phyloP scores from a whole-genome alignment of 2,113 vertebrate genomes.

The Ascaphus truei region DNA sequence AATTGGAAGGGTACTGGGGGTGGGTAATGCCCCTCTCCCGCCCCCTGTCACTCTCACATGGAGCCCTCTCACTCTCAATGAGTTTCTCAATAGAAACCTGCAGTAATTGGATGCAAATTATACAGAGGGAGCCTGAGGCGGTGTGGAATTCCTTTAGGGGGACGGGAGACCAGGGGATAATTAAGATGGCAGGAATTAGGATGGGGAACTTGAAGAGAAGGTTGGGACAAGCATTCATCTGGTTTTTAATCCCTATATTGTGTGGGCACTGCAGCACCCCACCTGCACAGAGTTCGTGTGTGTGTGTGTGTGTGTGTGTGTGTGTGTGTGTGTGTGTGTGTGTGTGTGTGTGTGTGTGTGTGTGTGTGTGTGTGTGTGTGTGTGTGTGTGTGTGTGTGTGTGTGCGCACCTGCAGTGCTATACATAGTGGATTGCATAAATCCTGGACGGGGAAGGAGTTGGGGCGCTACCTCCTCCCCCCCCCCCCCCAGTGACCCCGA shows the following conservation, averaged over 20 bases:
- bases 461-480: no score
- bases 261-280: background rate
- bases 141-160: constrained; percentile 32
- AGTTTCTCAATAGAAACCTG: constrained; percentile 31
- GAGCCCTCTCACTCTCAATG: constrained; percentile 29
- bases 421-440: no score
- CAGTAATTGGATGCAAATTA: constrained; percentile 40
- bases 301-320: no score
- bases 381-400: no score
- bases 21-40: constrained; percentile 27
- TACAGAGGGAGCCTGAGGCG: constrained; percentile 25
- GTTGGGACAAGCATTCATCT: constrained; percentile 28
- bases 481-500: no score
- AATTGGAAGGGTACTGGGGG: constrained; percentile 14
- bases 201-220: constrained; percentile 29
- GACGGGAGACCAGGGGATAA: constrained; percentile 32
- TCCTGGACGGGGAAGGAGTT: no score
- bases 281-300: background rate
- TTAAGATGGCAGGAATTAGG: constrained; percentile 38
- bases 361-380: no score
- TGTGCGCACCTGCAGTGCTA: no score
- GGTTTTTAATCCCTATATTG: constrained; percentile 32
- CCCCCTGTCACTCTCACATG: constrained; percentile 24
- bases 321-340: no score
- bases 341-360: no score